These are phyloP conservation scores for Paralinhomoeus sp. DNA, from an alignment of 2,888 invertebrate genomes.

Conservation along the genomic window DNA sequence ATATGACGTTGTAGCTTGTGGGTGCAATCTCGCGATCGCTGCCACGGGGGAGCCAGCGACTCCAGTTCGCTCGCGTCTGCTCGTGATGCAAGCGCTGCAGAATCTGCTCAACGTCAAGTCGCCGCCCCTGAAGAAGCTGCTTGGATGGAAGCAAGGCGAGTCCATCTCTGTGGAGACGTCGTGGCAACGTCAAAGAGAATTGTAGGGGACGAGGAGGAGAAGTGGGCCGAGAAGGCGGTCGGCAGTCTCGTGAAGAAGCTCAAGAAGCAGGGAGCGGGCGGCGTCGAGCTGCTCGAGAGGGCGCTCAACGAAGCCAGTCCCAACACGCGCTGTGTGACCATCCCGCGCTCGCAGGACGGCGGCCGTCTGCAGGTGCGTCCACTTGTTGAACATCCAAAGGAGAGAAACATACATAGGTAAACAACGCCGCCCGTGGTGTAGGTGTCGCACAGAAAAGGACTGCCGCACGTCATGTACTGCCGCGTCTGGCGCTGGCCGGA, in stretches of 20 bases:
- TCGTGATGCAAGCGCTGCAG: no score
- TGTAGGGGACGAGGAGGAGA: conserved; percentile 25
- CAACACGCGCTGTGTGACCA: conserved; percentile 90
- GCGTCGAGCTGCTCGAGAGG: conserved; percentile 69
- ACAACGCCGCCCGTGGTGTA: no score
- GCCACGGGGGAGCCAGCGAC: no score
- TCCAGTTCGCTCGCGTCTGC: no score
- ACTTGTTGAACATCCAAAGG: no score
- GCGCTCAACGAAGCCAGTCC: conserved; percentile 69
- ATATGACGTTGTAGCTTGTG: no score
- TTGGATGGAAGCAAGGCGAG: conserved; percentile 77
- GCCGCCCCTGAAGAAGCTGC: conserved; percentile 75
- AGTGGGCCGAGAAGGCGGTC: conserved; percentile 37
- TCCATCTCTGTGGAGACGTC: no score
- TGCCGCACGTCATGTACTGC: conserved; percentile 97
- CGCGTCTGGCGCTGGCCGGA: conserved; percentile 99
- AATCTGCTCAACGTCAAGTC: conserved; percentile 90
- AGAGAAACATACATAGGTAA: no score
- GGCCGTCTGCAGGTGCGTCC: conserved; percentile 40
- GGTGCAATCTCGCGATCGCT: no score
- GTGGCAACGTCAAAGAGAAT: no score
- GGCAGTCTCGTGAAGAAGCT: conserved; percentile 89
- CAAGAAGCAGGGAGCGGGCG: conserved; percentile 59
- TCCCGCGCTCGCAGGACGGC: conserved; percentile 79
- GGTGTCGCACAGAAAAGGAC: conserved; percentile 84